Base-by-base conservation (phyloP, 2,888 invertebrate species). In the Lingula anatina region DNA sequence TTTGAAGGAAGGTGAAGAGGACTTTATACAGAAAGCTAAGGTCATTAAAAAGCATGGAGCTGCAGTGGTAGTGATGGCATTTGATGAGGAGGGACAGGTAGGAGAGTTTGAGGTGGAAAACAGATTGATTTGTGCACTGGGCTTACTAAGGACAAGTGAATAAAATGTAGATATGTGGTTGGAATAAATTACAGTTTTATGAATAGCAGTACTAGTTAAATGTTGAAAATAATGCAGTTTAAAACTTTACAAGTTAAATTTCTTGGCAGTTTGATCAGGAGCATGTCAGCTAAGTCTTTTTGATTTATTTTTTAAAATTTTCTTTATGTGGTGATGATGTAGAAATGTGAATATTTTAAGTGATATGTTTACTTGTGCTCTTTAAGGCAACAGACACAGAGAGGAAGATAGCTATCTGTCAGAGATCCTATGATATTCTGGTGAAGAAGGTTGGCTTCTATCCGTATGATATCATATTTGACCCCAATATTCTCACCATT, bases 21-120 rank as follows among this genome's bases (percentile, higher is more conserved):
- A 82, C 55, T 83, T 83, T 61, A 59, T 81, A 4, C 59, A 68
- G n/a, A 81, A 81, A 59, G 82, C 82, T 4, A 67, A 56, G 44
- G 69, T 70, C n/a, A 75, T 82, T 21, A 78, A 77, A 54, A 68
- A 76, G 49, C 80, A 79, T 63, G 83, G 83, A 20, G 82, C 80
- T 2, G 82, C 82, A 18, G 80, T 81, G 1, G 82, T 83, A 15
- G 75, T 83, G 35, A 83, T 83, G 83, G 83, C 83, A 2, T 83
- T 83, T 71, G 83, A 83, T 68, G 83, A 83, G 64, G 65, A 72
- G 24, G 83, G 83, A 42, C 83, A 83, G 74, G 82, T 78, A 60
- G 41, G 50, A 36, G 28, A 21, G 28, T 21, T 38, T 37, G 7
- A 23, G 12, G 7, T 42, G 9, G 15, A 42, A 9, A 23, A 9